Conservation (phyloP, 2,888 invertebrate genomes). For the Coleophora deauratella region DNA sequence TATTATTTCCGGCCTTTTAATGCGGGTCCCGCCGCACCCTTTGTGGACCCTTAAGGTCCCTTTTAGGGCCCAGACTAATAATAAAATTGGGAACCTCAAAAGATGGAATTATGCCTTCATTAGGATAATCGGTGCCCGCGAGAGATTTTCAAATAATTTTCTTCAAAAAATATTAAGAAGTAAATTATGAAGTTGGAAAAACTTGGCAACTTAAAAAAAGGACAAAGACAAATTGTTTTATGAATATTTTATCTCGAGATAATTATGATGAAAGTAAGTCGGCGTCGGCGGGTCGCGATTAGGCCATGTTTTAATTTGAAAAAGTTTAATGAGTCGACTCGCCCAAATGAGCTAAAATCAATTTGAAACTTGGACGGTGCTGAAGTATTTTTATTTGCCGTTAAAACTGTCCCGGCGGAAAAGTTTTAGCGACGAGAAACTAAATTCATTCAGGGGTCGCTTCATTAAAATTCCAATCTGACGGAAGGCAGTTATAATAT, state of each 20-base stretch:
- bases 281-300: conserved; percentile 28
- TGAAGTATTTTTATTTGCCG: conserved; percentile 36
- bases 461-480: too few species aligned
- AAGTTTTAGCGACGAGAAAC: too few species aligned
- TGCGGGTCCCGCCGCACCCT: conserved; percentile 1
- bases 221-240: neutral
- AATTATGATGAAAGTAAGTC: conserved; percentile 24
- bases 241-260: conserved; percentile 12
- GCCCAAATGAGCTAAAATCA: conserved; percentile 44
- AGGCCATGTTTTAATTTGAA: conserved; percentile 61
- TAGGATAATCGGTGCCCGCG: conserved; percentile 1
- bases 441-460: too few species aligned
- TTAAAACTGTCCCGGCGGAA: conserved; percentile 24
- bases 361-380: conserved; percentile 46
- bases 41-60: neutral
- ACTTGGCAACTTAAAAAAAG: conserved; percentile 15
- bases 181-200: too few species aligned
- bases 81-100: too few species aligned
- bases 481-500: too few species aligned
- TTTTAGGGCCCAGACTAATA: too few species aligned
- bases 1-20: conserved; percentile 11
- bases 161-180: too few species aligned
- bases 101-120: too few species aligned
- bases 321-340: conserved; percentile 54
- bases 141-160: too few species aligned